These are phyloP conservation scores for Melanotaenia boesemani DNA, from an alignment of 2,797 vertebrate species.

Conservation along the genomic window DNA sequence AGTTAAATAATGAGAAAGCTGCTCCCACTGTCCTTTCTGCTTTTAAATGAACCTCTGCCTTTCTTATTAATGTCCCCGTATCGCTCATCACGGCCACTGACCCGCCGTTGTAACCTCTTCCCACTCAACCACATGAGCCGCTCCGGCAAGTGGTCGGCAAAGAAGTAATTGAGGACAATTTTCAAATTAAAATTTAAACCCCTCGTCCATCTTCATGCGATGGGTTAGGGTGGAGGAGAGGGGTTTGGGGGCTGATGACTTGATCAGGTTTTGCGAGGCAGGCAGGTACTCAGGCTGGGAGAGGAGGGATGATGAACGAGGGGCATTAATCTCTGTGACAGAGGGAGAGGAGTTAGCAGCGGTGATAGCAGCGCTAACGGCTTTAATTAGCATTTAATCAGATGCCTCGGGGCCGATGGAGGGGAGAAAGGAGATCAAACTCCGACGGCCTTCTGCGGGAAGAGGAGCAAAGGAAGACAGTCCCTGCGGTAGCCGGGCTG, in stretches of 20 bases:
- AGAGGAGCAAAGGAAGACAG: slow-evolving; percentile 71
- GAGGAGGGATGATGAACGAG: slow-evolving; percentile 96
- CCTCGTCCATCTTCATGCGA: slow-evolving; percentile 83
- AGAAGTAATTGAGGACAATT: slow-evolving; percentile 91
- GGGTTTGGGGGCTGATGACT: slow-evolving; percentile 84
- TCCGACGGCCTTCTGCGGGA: slow-evolving; percentile 71
- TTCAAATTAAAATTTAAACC: slow-evolving; percentile 94
- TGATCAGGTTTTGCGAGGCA: slow-evolving; percentile 92
- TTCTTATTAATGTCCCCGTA: slow-evolving; percentile 93
- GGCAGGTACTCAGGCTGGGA: slow-evolving; percentile 84
- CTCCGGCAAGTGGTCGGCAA: slow-evolving; percentile 87
- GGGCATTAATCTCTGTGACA: slow-evolving; percentile 95
- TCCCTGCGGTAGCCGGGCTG: slow-evolving; percentile 67
- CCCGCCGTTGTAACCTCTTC: slow-evolving; percentile 84
- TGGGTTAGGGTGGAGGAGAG: slow-evolving; percentile 63
- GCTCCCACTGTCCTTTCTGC: slow-evolving; percentile 84
- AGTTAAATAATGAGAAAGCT: slow-evolving; percentile 85
- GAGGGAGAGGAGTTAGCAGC: slow-evolving; percentile 91
- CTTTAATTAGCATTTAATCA: slow-evolving; percentile 99
- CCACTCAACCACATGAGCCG: slow-evolving; percentile 76
- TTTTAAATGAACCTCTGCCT: slow-evolving; percentile 92
- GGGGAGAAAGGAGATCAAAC: slow-evolving; percentile 81
- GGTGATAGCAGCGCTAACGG: slow-evolving; percentile 90
- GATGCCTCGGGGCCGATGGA: slow-evolving; percentile 89
- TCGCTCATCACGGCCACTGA: slow-evolving; percentile 92